These are phyloP conservation scores for Pachycephala philippinensis DNA, from an alignment of 2,113 vertebrate species.

Conservation along the genomic window DNA sequence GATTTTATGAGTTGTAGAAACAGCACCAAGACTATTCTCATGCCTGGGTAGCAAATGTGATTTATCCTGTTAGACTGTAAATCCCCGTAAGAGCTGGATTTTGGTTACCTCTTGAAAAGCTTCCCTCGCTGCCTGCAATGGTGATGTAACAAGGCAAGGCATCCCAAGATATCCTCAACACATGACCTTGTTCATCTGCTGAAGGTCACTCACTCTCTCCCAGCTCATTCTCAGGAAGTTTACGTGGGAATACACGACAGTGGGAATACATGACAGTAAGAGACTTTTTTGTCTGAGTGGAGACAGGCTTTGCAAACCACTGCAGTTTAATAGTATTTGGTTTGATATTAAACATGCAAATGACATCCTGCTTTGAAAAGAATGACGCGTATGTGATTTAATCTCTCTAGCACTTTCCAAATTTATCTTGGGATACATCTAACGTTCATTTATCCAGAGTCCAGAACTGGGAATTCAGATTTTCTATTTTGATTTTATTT, in stretches of 20 bases:
- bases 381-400: not conserved
- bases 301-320: not conserved
- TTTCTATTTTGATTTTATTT: not conserved
- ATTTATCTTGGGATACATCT: not conserved
- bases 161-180: not conserved
- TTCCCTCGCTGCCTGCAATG: not conserved
- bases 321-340: not conserved
- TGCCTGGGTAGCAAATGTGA: not conserved
- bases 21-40: not conserved
- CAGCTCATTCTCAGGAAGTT: not conserved
- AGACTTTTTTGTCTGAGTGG: not conserved
- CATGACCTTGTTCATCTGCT: not conserved
- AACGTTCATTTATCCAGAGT: not conserved
- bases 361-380: not conserved
- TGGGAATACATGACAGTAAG: not conserved
- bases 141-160: not conserved
- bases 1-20: not conserved
- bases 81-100: not conserved
- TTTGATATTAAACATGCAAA: not conserved
- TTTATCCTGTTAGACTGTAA: not conserved
- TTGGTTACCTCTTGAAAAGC: not conserved
- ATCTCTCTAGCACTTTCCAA: not conserved
- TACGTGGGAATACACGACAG: not conserved
- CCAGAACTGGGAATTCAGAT: not conserved
- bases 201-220: not conserved